Evolutionary conservation across 1,140 invertebrate species (phyloP).

Genomic region (Leucophenga varia): DNA sequence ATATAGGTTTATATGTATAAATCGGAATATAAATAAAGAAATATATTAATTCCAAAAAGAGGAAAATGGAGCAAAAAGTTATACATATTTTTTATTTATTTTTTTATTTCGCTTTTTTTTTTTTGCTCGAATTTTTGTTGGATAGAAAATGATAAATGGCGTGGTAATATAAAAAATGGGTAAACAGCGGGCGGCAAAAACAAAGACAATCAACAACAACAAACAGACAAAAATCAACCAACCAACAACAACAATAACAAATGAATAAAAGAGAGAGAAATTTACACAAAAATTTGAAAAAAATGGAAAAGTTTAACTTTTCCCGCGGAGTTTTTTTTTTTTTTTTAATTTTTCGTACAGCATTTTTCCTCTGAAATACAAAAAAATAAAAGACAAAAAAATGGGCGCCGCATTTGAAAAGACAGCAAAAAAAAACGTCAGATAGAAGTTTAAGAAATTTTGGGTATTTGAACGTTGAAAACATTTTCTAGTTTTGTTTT

Average conservation of each 20-base stretch:
- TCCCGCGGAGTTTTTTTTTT: no score
- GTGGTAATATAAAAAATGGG: constrained; percentile 54
- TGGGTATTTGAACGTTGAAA: no score
- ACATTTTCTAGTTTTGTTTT: no score
- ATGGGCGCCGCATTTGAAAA: constrained; percentile 45
- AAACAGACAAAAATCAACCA: constrained; percentile 20
- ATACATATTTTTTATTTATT: no score
- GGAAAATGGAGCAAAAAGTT: no score
- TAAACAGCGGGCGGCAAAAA: constrained; percentile 41
- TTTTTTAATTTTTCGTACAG: constrained; percentile 38
- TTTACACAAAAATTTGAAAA: constrained; percentile 1
- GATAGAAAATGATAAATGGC: constrained; percentile 51
- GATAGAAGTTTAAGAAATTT: no score
- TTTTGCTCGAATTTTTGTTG: constrained; percentile 15
- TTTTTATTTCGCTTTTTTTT: no score
- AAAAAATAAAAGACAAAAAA: constrained; percentile 19
- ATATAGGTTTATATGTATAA: no score
- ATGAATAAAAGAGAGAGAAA: constrained; percentile 15
- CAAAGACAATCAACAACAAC: constrained; percentile 17
- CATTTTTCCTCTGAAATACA: constrained; percentile 13
- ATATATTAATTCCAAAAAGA: no score
- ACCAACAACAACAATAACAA: constrained; percentile 24
- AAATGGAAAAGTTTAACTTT: constrained; percentile 15
- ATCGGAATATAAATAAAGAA: no score
- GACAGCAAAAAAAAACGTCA: no score